These are phyloP conservation scores for Parazoanthus swiftii DNA, from an alignment of 92 coral and sea anemone species.

Conservation along the genomic window DNA sequence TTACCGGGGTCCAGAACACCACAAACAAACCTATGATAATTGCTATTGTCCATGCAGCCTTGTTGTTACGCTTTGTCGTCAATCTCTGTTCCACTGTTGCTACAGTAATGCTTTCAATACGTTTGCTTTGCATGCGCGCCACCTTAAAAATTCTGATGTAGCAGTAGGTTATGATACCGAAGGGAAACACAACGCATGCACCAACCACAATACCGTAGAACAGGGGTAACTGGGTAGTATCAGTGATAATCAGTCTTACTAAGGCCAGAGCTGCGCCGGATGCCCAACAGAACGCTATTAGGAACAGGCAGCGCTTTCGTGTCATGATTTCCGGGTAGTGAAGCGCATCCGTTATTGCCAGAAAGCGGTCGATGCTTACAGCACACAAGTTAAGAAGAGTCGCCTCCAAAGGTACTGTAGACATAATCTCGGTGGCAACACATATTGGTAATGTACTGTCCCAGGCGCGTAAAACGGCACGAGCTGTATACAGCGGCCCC, in stretches of 20 bases:
- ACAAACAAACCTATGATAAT: constrained; percentile 8
- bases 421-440: not conserved
- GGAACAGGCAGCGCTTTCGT: not conserved
- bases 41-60: constrained; percentile 22
- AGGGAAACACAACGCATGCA: not conserved
- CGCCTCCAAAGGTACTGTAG: not conserved
- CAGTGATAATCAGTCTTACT: not conserved
- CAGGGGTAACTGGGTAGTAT: not conserved
- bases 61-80: not conserved
- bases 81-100: constrained; percentile 8
- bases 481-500: constrained; percentile 10
- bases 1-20: constrained; percentile 17
- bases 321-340: constrained; percentile 27
- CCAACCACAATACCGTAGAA: not conserved
- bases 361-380: constrained; percentile 24
- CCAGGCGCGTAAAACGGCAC: constrained; percentile 2
- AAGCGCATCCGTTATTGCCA: constrained; percentile 18
- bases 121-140: constrained; percentile 20
- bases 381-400: constrained; percentile 15
- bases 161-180: constrained; percentile 22
- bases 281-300: constrained; percentile 18
- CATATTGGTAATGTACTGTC: not conserved
- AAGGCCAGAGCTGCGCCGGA: not conserved
- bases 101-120: constrained; percentile 7
- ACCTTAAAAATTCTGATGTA: constrained; percentile 27